Percentiles rank a stretch among this genome's conserved stretches.
Conservation (phyloP, 2,888 invertebrate genomes). For the Seira ritae region DNA sequence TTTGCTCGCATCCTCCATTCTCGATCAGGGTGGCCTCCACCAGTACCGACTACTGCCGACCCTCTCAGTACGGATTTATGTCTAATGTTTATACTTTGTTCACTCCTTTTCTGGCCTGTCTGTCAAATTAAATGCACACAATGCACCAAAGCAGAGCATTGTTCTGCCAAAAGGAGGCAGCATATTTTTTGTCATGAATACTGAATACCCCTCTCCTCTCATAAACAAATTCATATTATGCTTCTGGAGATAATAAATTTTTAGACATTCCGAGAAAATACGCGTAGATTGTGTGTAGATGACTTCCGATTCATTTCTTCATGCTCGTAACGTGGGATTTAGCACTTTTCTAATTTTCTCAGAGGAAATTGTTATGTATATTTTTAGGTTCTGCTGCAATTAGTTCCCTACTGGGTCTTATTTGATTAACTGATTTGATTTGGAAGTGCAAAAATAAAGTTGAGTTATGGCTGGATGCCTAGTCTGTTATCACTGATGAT, state of each 20-base stretch:
- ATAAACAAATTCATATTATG: background rate
- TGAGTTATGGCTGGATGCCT: too few species aligned
- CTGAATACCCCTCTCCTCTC: background rate
- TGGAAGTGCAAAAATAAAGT: too few species aligned
- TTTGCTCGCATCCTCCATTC: constrained; percentile 28
- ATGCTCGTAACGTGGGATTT: background rate
- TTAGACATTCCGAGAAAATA: background rate
- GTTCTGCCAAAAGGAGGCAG: background rate
- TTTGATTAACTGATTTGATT: too few species aligned
- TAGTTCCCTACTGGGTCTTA: too few species aligned
- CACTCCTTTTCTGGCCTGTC: background rate
- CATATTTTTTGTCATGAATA: background rate
- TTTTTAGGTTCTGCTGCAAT: background rate
- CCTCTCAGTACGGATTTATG: constrained; percentile 10
- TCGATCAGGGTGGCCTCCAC: constrained; percentile 58
- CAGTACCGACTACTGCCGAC: constrained; percentile 9
- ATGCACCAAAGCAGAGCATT: background rate
- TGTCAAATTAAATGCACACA: constrained; percentile 4
- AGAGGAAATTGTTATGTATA: too few species aligned
- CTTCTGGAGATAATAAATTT: background rate
- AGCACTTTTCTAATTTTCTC: background rate
- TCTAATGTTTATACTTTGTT: constrained; percentile 34
- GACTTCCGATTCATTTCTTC: background rate
- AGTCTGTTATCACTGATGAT: background rate
- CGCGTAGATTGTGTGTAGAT: background rate